Evolutionary conservation across 2,113 vertebrate species (phyloP), one percentile per base, ranked within the genome.

Genomic region (Capreolus pygargus): DNA sequence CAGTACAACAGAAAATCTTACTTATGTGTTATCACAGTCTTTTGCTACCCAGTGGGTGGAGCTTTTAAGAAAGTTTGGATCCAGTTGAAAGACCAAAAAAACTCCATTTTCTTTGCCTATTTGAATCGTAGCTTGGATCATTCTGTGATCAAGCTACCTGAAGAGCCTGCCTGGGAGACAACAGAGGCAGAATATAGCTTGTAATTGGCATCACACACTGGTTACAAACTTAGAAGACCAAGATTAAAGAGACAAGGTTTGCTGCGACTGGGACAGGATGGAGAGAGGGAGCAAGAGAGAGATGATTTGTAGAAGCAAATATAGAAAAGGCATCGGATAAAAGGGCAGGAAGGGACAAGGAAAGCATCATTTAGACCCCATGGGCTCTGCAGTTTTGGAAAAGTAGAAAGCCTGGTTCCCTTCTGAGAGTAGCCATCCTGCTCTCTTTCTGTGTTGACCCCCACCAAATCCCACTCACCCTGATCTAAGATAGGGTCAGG

Each of bases 391-490:
- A 17, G 7, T 78, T 93, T 78, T 45, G 55, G 16, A 86, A 95
- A 6, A 88, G 5, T 64, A 13, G 67, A 79, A 89, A 84, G 16
- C 14, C 55, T 79, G 50, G 52, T 89, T 86, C 23, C 45, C 16
- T 67, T 27, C 47, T 27, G 67, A 19, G 23, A 86, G 28, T 15
- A 50, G 9, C n/a, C n/a, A 21, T 1, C 1, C 0, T 33, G 30
- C 39, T 82, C 10, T 57, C 30, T 61, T 74, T 27, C 33, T 25
- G 2, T 60, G 5, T 60, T 7, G 5, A 30, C 15, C 1, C 4
- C 4, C 16, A 3, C 1, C 4, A 6, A 15, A 0, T 6, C 19
- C 15, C 9, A 17, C 3, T 27, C 33, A 55, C 23, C 39, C 13
- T 9, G 14, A 36, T 60, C 15, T 88, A 23, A 45, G 21, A 0